These are phyloP conservation scores for Eupithecia pulchellata DNA, from an alignment of 2,888 invertebrate genomes.

Conservation along the genomic window DNA sequence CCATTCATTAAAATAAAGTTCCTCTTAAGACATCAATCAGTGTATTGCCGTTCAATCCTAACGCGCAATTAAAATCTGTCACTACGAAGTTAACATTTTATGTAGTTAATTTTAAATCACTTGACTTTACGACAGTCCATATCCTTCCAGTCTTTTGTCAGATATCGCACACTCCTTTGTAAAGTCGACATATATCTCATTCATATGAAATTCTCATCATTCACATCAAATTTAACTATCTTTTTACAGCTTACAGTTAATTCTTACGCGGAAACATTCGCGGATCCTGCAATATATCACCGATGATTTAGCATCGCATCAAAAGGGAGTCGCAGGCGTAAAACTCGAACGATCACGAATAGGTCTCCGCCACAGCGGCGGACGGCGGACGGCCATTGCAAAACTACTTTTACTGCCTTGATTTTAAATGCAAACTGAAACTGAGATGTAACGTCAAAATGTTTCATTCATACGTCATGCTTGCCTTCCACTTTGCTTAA, in stretches of 20 bases:
- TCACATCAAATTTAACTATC: slow-evolving; percentile 20
- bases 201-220: slow-evolving; percentile 11
- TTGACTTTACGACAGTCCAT: slow-evolving; percentile 1
- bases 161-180: slow-evolving; percentile 5
- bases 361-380: slow-evolving; percentile 3
- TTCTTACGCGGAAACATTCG: slow-evolving; percentile 56
- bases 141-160: slow-evolving; percentile 8
- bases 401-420: slow-evolving; percentile 9
- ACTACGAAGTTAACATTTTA: slow-evolving; percentile 4
- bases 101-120: slow-evolving; percentile 12
- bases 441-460: no score
- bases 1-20: slow-evolving; percentile 4
- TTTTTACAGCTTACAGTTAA: slow-evolving; percentile 34
- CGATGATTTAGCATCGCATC: slow-evolving; percentile 71
- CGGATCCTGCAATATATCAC: slow-evolving; percentile 63
- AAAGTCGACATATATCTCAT: slow-evolving; percentile 12
- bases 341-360: slow-evolving; percentile 62
- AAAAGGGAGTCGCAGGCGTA: slow-evolving; percentile 59
- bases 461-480: not conserved
- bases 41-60: not conserved
- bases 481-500: no score
- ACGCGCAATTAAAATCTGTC: slow-evolving; percentile 1
- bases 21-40: slow-evolving; percentile 13
- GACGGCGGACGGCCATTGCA: not conserved
- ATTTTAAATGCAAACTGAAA: not conserved